Base-by-base conservation (phyloP, 2,888 invertebrate genomes). In the Epicampocera succincta region DNA sequence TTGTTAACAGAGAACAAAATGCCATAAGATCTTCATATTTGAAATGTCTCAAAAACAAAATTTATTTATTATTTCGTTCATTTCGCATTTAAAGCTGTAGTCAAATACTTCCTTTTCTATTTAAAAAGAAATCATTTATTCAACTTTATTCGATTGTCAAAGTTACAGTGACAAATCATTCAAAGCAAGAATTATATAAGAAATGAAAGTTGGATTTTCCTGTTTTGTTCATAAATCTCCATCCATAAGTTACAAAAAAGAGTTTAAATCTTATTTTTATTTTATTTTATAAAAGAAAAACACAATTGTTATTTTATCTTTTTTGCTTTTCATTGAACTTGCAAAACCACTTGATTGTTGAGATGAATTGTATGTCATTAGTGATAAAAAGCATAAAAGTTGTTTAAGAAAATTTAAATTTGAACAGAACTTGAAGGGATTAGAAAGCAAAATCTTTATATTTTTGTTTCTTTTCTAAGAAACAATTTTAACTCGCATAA, bases 161-260 rank as follows among this genome's bases (percentile, higher is more conserved):
- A 12, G 15, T 15, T 3, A 29, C 9, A 44, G 33, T 33, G 33
- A 33, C 33, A 33, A 9, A 33, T 33, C 33, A 33, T 33, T 33
- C 33, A 5, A 33, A 9, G 1, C 8, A 8, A 33, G 33, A 54
- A 44, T 38, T 13, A 40, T n/a, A 21, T 21, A 42, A 19, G 12
- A 42, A 72, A 72, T 52, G 71, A 69, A 69, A 69, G 69, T 69
- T 69, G 29, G 4, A n/a, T 15, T 44, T 52, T 11, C 12, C 25
- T 33, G 3, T 33, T 9, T 9, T 9, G 1, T 33, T 9, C 33
- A 33, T 6, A 33, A 33, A 33, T 8, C 33, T 9, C 2, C 25
- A 25, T 25, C 2, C 25, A 33, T 9, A 33, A 33, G 8, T 33
- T 9, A 33, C 1, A 33, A 33, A 33, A n/a, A n/a, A n/a, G n/a